Conservation (phyloP, 2,888 invertebrate genomes). For the Teinopalpus imperialis region DNA sequence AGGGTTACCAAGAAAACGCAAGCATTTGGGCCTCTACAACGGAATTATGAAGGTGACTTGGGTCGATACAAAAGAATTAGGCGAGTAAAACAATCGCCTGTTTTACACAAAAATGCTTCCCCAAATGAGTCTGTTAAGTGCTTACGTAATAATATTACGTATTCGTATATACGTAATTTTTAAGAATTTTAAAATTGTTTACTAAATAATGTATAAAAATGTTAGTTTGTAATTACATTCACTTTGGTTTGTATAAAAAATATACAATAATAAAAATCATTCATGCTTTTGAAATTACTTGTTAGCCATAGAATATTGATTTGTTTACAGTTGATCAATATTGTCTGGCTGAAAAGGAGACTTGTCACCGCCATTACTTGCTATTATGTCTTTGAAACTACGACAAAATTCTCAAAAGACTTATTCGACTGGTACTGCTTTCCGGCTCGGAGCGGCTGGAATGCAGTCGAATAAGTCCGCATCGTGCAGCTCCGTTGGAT, state of each 20-base stretch:
- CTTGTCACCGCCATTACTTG: too few relatives aligned
- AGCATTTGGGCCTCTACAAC: slow-evolving; percentile 56
- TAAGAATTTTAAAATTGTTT: slow-evolving; percentile 34
- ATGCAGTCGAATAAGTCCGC: too few relatives aligned
- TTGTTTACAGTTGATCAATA: too few relatives aligned
- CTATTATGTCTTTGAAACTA: too few relatives aligned
- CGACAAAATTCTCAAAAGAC: too few relatives aligned
- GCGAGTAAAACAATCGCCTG: slow-evolving; percentile 48
- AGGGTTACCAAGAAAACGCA: slow-evolving; percentile 58
- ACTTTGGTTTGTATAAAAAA: slow-evolving; percentile 40
- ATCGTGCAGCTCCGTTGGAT: too few relatives aligned
- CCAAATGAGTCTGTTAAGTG: slow-evolving; percentile 4
- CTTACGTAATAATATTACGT: slow-evolving; percentile 22
- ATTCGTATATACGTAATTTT: slow-evolving; percentile 31
- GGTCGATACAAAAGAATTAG: slow-evolving; percentile 67
- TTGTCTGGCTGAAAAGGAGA: too few relatives aligned
- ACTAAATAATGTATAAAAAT: slow-evolving; percentile 18
- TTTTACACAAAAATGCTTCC: slow-evolving; percentile 31
- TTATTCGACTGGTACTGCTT: too few relatives aligned
- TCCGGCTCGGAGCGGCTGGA: too few relatives aligned
- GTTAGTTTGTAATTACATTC: slow-evolving; percentile 38
- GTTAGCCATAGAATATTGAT: too few relatives aligned
- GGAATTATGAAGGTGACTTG: slow-evolving; percentile 55
- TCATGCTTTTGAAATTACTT: too few relatives aligned
- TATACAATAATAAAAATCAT: too few relatives aligned